Percentiles rank a stretch among this genome's conserved stretches.
These are phyloP conservation scores for Bathybates hornii DNA, from an alignment of 2,113 vertebrate species.

Conservation along the genomic window DNA sequence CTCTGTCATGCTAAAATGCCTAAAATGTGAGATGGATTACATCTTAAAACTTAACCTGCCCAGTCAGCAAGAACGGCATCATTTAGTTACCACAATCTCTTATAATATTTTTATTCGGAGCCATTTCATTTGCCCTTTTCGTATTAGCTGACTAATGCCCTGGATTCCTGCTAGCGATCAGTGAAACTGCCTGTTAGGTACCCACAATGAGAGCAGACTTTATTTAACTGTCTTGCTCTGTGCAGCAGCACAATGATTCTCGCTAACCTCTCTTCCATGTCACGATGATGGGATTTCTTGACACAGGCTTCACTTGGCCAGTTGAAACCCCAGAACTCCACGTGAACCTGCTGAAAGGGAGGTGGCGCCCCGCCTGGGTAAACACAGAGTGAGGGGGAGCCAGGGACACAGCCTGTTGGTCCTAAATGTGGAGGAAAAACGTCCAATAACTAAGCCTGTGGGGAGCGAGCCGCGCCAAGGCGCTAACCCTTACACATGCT, in stretches of 20 bases:
- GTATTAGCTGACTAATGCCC: background rate
- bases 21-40: conserved; percentile 45
- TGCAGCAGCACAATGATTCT: background rate
- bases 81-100: conserved; percentile 20
- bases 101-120: conserved; percentile 29
- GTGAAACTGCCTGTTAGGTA: background rate
- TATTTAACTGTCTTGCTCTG: background rate
- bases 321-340: conserved; percentile 47
- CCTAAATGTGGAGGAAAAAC: conserved; percentile 46
- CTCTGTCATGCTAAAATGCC: conserved; percentile 16
- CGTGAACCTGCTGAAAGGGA: conserved; percentile 56
- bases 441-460: conserved; percentile 35
- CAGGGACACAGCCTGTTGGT: conserved; percentile 43
- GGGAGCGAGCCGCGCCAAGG: conserved; percentile 24
- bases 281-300: conserved; percentile 50
- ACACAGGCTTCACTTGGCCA: conserved; percentile 17
- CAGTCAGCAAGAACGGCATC: conserved; percentile 29
- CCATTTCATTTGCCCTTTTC: conserved; percentile 15
- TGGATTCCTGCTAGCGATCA: conserved; percentile 1
- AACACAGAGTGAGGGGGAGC: conserved; percentile 38
- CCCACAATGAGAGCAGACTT: background rate
- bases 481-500: conserved; percentile 8
- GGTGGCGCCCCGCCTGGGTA: conserved; percentile 47
- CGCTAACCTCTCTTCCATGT: conserved; percentile 1
- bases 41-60: conserved; percentile 35